Conservation (phyloP, 2,797 vertebrate species). For the Pseudocheirus occidentalis region DNA sequence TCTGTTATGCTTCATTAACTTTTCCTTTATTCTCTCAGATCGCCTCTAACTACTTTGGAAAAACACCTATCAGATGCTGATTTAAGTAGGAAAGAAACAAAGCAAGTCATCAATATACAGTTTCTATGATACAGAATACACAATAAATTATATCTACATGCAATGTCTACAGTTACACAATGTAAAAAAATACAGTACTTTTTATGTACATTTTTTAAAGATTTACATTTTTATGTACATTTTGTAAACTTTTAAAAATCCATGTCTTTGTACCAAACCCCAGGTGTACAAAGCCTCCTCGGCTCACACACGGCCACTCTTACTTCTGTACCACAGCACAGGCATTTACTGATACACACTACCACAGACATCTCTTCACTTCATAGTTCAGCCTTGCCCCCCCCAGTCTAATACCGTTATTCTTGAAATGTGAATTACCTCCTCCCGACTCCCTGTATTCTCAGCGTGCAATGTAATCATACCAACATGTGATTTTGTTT, state of each 20-base stretch:
- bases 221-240: constrained; percentile 90
- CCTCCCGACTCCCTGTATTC: constrained; percentile 45
- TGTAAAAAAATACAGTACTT: constrained; percentile 90
- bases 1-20: constrained; percentile 72
- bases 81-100: constrained; percentile 74
- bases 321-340: constrained; percentile 74
- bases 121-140: constrained; percentile 85
- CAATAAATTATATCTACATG: constrained; percentile 99
- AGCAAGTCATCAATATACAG: constrained; percentile 81
- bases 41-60: constrained; percentile 69
- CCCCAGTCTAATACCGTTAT: constrained; percentile 75
- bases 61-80: constrained; percentile 66
- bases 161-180: constrained; percentile 88
- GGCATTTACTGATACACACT: constrained; percentile 39
- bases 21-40: constrained; percentile 79
- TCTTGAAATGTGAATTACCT: constrained; percentile 71
- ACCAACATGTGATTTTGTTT: constrained; percentile 59
- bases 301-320: constrained; percentile 72
- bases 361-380: constrained; percentile 75
- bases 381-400: constrained; percentile 83
- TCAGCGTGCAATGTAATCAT: constrained; percentile 70
- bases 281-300: constrained; percentile 77
- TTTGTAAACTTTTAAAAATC: constrained; percentile 84
- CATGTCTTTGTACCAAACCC: constrained; percentile 76
- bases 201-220: constrained; percentile 90